These are phyloP conservation scores for Pharmacophagus antenor DNA, from an alignment of 2,888 invertebrate genomes.

Conservation along the genomic window DNA sequence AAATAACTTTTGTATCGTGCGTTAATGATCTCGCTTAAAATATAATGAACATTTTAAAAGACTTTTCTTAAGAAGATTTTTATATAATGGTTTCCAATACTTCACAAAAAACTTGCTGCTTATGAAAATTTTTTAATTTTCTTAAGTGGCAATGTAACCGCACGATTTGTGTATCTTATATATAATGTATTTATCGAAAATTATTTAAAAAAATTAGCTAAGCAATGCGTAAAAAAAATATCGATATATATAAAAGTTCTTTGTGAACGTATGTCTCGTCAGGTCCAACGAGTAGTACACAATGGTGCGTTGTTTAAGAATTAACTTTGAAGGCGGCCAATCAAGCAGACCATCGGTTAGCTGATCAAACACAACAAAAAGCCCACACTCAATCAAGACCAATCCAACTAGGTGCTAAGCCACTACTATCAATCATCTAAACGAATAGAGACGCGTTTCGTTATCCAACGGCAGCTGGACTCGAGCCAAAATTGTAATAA, in stretches of 20 bases:
- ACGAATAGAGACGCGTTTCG: constrained; percentile 52
- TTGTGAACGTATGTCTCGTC: constrained; percentile 32
- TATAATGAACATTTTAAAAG: no score
- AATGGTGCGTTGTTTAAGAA: constrained; percentile 70
- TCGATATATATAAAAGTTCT: constrained; percentile 1
- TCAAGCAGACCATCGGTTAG: constrained; percentile 71
- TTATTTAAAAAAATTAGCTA: no score
- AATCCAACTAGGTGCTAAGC: constrained; percentile 73
- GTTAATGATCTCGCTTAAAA: no score
- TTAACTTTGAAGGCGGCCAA: constrained; percentile 71
- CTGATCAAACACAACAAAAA: constrained; percentile 76
- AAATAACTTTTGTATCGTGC: no score
- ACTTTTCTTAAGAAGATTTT: no score
- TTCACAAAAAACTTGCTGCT: no score
- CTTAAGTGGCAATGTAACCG: no score
- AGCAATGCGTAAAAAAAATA: not conserved
- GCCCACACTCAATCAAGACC: constrained; percentile 75
- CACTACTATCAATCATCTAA: constrained; percentile 71
- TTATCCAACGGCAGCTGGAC: constrained; percentile 61
- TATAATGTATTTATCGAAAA: no score
- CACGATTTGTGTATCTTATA: no score
- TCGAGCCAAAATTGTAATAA: constrained; percentile 73
- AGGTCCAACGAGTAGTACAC: constrained; percentile 41
- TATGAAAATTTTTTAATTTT: no score
- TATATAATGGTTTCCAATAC: no score